A percentile compares a stretch with the other conserved stretches of the same genome.
These are phyloP conservation scores for Hirtodrosophila alboralis DNA, from an alignment of 2,888 invertebrate species.

Conservation along the genomic window DNA sequence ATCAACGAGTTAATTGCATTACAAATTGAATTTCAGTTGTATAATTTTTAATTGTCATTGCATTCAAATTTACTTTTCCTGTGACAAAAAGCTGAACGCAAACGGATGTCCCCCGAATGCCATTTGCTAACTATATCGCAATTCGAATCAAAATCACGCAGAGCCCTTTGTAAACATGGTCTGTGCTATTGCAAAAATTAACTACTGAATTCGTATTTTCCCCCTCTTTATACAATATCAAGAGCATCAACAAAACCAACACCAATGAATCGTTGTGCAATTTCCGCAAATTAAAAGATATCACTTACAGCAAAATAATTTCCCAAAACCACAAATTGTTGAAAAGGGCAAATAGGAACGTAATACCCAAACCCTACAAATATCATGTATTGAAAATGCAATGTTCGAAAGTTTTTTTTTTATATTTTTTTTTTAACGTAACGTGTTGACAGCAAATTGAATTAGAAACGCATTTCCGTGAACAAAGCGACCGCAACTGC, in stretches of 20 bases:
- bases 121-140: slow-evolving; percentile 40
- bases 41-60: slow-evolving; percentile 14
- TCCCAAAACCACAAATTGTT: slow-evolving; percentile 49
- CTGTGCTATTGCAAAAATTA: slow-evolving; percentile 24
- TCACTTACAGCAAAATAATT: slow-evolving; percentile 69
- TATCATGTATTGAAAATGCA: slow-evolving; percentile 41
- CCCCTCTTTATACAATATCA: background rate
- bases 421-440: slow-evolving; percentile 11
- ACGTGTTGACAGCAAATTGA: slow-evolving; percentile 70
- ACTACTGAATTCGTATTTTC: slow-evolving; percentile 9
- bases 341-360: slow-evolving; percentile 9
- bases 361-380: slow-evolving; percentile 39
- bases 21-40: slow-evolving; percentile 11
- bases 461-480: slow-evolving; percentile 72
- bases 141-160: slow-evolving; percentile 11
- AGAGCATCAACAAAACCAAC: slow-evolving; percentile 30
- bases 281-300: slow-evolving; percentile 72
- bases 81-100: slow-evolving; percentile 16
- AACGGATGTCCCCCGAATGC: slow-evolving; percentile 27
- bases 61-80: background rate
- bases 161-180: slow-evolving; percentile 22
- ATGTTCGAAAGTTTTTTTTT: slow-evolving; percentile 19
- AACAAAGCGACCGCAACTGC: slow-evolving; percentile 48
- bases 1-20: slow-evolving; percentile 31
- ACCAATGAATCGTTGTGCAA: slow-evolving; percentile 33